Conservation (phyloP, 2,797 vertebrate species). For the Knipowitschia caucasica region DNA sequence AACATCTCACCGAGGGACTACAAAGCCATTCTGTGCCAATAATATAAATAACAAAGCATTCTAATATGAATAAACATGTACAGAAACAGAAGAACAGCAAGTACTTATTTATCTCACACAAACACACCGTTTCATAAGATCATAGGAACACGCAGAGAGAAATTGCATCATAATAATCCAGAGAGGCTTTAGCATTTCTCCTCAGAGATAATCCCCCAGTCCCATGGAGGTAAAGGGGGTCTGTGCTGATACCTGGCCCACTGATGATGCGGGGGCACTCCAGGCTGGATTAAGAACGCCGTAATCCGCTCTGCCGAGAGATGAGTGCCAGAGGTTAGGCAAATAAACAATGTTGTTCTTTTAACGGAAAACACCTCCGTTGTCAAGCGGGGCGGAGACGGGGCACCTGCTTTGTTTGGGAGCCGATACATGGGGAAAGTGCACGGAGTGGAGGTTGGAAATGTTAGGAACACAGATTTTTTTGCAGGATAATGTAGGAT, state of each 20-base stretch:
- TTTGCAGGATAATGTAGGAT: no score
- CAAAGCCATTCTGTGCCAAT: conserved; percentile 8
- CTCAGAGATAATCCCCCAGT: conserved; percentile 61
- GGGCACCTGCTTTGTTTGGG: conserved; percentile 5
- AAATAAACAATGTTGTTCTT: conserved; percentile 51
- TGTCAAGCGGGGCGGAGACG: conserved; percentile 1
- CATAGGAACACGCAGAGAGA: conserved; percentile 27
- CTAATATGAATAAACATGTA: conserved; percentile 1
- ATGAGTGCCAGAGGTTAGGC: conserved; percentile 42
- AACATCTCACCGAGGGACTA: not conserved
- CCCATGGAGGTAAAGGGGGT: conserved; percentile 55
- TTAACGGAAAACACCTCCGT: conserved; percentile 25
- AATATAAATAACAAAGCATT: conserved; percentile 14
- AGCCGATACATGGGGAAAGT: not conserved
- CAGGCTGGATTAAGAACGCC: conserved; percentile 68
- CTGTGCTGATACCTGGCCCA: conserved; percentile 56
- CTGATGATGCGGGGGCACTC: conserved; percentile 37
- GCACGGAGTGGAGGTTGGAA: not conserved
- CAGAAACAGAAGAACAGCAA: conserved; percentile 15
- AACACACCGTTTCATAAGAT: conserved; percentile 15
- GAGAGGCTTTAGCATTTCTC: conserved; percentile 44
- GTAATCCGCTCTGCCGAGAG: conserved; percentile 61
- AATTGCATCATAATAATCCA: conserved; percentile 54
- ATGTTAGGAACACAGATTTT: not conserved
- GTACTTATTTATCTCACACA: not conserved